Conservation (phyloP, 2,113 vertebrate genomes). For the Connochaetes taurinus region DNA sequence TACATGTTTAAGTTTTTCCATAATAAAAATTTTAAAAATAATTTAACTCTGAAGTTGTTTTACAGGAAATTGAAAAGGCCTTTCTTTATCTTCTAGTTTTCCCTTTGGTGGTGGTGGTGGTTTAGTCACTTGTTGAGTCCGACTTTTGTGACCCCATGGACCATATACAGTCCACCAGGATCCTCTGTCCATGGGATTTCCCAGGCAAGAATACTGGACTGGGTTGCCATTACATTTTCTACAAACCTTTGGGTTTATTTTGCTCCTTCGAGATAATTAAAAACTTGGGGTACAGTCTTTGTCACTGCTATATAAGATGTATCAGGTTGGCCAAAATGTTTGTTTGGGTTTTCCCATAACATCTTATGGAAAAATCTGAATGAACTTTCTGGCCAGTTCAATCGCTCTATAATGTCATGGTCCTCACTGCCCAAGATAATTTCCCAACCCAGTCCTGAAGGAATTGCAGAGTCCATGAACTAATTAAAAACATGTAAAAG, state of each 20-base stretch:
- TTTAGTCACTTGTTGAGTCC: not conserved
- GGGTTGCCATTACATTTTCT: not conserved
- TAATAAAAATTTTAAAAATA: not conserved
- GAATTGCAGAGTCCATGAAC: not conserved
- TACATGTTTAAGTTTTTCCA: not conserved
- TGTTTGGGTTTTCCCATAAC: not conserved
- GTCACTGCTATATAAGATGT: not conserved
- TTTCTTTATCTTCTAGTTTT: not conserved
- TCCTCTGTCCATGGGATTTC: not conserved
- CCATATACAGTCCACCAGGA: not conserved
- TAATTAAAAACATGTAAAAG: constrained; percentile 27
- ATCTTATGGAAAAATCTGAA: not conserved
- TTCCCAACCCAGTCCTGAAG: not conserved
- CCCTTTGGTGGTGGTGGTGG: not conserved
- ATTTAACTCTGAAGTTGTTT: not conserved
- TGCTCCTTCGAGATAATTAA: not conserved
- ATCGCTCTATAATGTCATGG: not conserved
- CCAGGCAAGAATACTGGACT: not conserved
- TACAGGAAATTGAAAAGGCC: not conserved
- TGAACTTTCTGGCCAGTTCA: not conserved
- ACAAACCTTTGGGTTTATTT: not conserved
- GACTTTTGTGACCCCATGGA: not conserved
- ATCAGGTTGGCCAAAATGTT: not conserved
- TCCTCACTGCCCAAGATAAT: not conserved
- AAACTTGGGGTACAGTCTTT: not conserved